Conservation (phyloP, 2,113 vertebrate genomes). For the Larimichthys polyactis region DNA sequence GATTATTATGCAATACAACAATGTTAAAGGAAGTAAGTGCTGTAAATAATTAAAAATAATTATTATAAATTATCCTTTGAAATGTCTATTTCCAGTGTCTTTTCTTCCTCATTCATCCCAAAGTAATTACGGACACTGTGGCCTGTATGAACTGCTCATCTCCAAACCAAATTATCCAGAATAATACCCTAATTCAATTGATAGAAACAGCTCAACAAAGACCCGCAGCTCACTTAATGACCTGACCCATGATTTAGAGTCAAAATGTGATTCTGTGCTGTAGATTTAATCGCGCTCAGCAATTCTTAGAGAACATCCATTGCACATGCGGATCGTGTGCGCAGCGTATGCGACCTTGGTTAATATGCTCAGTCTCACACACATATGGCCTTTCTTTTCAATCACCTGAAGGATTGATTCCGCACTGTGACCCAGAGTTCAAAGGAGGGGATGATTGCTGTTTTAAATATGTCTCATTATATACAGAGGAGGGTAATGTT, state of each 20-base stretch:
- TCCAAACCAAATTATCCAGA: slow-evolving; percentile 79
- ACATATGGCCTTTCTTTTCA: slow-evolving; percentile 78
- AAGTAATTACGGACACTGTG: slow-evolving; percentile 61
- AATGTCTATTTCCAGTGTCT: slow-evolving; percentile 48
- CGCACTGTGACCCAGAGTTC: slow-evolving; percentile 70
- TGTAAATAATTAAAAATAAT: slow-evolving; percentile 15
- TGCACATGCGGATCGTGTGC: slow-evolving; percentile 50
- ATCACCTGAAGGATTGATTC: slow-evolving; percentile 79
- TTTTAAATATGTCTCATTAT: slow-evolving; percentile 84
- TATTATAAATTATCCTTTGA: slow-evolving; percentile 7
- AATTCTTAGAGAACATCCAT: slow-evolving; percentile 66
- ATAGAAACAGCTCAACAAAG: slow-evolving; percentile 60
- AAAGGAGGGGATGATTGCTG: slow-evolving; percentile 79
- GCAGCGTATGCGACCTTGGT: slow-evolving; percentile 74
- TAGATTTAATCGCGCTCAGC: slow-evolving; percentile 78
- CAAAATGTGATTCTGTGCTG: slow-evolving; percentile 73
- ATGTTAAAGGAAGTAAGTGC: not conserved
- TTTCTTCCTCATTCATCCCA: slow-evolving; percentile 46
- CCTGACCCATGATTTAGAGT: slow-evolving; percentile 76
- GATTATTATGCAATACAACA: slow-evolving; percentile 2
- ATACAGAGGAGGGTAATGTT: slow-evolving; percentile 75
- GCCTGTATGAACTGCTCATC: slow-evolving; percentile 68
- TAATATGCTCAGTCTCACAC: slow-evolving; percentile 64
- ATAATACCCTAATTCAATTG: slow-evolving; percentile 81
- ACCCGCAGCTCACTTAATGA: slow-evolving; percentile 71